phyloP scores from a whole-genome alignment of 1,140 invertebrate species.

The Nomia melanderi region DNA sequence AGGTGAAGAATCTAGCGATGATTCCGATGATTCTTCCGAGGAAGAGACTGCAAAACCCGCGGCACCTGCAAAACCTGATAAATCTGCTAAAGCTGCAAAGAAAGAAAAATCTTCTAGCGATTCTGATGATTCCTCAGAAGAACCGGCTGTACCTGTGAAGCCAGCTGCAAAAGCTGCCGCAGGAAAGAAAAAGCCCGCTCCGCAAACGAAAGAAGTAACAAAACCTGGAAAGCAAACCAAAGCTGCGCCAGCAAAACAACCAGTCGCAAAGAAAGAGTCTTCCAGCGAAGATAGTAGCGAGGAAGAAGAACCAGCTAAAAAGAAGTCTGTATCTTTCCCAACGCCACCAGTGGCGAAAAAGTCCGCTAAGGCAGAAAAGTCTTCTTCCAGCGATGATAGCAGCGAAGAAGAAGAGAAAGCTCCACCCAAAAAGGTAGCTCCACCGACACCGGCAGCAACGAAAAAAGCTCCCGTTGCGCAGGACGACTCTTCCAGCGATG shows the following conservation, averaged over 20 bases:
- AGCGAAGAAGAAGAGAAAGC: conserved; percentile 66
- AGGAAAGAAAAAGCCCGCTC: background rate
- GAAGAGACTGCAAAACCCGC: background rate
- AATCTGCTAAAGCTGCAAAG: background rate
- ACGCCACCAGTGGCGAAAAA: conserved; percentile 12
- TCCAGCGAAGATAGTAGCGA: conserved; percentile 46
- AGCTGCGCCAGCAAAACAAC: background rate
- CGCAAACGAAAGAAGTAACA: background rate
- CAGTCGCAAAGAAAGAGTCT: conserved; percentile 58
- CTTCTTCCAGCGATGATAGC: conserved; percentile 62
- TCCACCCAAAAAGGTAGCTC: conserved; percentile 26
- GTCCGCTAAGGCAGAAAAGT: conserved; percentile 46
- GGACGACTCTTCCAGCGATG: conserved; percentile 57
- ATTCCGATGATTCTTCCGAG: conserved; percentile 65
- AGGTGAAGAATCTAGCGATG: conserved; percentile 56
- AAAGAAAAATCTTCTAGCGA: conserved; percentile 37
- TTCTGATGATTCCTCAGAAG: background rate
- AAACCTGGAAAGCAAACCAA: conserved; percentile 30
- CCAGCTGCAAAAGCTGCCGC: background rate
- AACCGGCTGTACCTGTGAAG: conserved; percentile 14
- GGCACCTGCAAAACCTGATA: too few relatives aligned
- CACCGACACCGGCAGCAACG: background rate
- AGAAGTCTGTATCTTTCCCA: background rate
- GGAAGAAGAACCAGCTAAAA: conserved; percentile 13
- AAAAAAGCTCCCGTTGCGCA: conserved; percentile 40